Conservation (phyloP, 2,888 invertebrate genomes). For the Erebia ligea region DNA sequence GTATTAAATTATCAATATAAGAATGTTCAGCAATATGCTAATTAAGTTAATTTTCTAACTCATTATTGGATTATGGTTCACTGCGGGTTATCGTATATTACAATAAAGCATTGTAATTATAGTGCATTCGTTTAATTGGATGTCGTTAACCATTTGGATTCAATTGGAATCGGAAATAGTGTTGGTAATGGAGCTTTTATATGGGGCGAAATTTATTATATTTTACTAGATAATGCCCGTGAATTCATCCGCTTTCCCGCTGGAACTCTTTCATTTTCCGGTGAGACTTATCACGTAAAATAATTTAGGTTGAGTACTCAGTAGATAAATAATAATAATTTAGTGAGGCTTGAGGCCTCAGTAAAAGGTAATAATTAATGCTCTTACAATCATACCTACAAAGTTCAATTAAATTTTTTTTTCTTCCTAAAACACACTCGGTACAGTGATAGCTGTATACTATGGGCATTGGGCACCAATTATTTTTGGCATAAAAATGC, state of each 20-base stretch:
- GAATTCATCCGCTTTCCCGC: too few species aligned
- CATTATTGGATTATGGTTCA: conserved; percentile 54
- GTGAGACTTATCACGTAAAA: too few species aligned
- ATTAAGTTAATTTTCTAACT: conserved; percentile 12
- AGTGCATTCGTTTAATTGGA: conserved; percentile 17
- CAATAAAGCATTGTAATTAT: conserved; percentile 33
- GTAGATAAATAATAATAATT: too few species aligned
- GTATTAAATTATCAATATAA: conserved; percentile 13
- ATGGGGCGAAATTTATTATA: neutral
- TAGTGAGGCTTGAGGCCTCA: too few species aligned
- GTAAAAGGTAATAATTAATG: too few species aligned
- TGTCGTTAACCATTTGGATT: conserved; percentile 3
- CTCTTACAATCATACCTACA: too few species aligned
- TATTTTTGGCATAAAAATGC: neutral
- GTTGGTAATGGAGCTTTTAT: neutral
- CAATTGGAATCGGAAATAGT: neutral
- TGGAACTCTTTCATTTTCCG: too few species aligned
- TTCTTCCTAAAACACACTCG: neutral
- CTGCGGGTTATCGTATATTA: conserved; percentile 32
- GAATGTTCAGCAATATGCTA: conserved; percentile 12
- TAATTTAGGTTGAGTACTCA: too few species aligned
- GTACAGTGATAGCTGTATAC: neutral
- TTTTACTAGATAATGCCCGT: too few species aligned
- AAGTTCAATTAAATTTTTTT: neutral
- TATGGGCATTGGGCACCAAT: neutral